Conservation (phyloP, 2,797 vertebrate genomes). For the Ctenopoma multispine region DNA sequence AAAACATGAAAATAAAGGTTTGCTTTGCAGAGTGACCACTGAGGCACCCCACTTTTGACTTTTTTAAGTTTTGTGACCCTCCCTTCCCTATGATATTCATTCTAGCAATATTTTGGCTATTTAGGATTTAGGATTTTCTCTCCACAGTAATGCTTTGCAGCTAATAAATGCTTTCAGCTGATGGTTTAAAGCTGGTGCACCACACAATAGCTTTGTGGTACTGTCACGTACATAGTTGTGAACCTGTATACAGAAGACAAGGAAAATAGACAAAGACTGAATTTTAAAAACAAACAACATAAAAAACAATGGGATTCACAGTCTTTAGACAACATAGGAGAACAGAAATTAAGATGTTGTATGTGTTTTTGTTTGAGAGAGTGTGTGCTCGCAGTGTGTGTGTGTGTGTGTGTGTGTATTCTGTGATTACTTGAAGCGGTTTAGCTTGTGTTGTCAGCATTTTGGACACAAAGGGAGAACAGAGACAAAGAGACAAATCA, state of each 20-base stretch:
- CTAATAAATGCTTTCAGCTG: constrained; percentile 47
- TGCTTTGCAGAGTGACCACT: constrained; percentile 55
- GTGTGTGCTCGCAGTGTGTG: neutral
- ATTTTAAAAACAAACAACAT: constrained; percentile 24
- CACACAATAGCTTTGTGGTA: constrained; percentile 14
- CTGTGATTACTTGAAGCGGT: constrained; percentile 12
- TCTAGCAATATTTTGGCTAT: constrained; percentile 31
- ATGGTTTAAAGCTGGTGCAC: constrained; percentile 51
- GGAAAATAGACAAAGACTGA: constrained; percentile 34
- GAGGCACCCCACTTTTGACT: constrained; percentile 43
- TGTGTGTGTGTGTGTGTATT: neutral
- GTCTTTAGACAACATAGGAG: constrained; percentile 36
- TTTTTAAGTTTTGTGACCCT: constrained; percentile 74
- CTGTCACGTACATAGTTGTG: constrained; percentile 27
- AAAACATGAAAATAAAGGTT: constrained; percentile 71
- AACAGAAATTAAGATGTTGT: constrained; percentile 25
- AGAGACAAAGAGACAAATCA: constrained; percentile 50
- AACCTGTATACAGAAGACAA: constrained; percentile 21
- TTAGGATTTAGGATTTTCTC: neutral
- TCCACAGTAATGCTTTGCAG: constrained; percentile 16
- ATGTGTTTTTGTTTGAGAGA: constrained; percentile 11
- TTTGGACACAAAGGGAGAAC: constrained; percentile 63
- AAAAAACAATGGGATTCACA: constrained; percentile 33
- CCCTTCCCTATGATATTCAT: constrained; percentile 41
- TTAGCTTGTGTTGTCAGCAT: constrained; percentile 48